Evolutionary conservation across 2,797 vertebrate species (phyloP), one percentile per base, ranked within the genome.

Genomic region (Oryzias sinensis): DNA sequence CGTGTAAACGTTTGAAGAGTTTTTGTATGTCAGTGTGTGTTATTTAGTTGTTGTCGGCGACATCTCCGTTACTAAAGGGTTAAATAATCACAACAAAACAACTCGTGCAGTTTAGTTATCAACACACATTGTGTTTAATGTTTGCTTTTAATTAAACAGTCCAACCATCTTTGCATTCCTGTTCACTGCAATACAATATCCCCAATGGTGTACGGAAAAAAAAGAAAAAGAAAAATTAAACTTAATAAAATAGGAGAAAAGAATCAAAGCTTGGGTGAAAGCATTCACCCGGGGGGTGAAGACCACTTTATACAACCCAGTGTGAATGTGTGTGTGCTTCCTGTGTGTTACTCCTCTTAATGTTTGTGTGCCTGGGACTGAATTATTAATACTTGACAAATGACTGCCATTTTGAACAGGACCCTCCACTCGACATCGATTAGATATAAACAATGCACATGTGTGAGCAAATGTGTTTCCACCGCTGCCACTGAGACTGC

Each of bases 321-420:
- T 1, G 4, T 53, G 20, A 14, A 45, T 33, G 59, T 24, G 24
- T 17, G 22, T 56, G 40, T 42, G 27, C 24, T 51, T 53, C 57
- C 22, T 46, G 54, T 14, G 8, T 3, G 4, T 65, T 59, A 37
- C 40, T 41, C 52, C 27, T 55, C 37, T 58, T 44, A 56, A 53
- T 62, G 59, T 72, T 67, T 77, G 62, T 27, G 52, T 53, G 63
- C 47, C 60, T 63, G 67, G 46, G 65, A 59, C 65, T 90, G 80
- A 89, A 92, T 92, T 89, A 91, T 89, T 90, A 86, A 92, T 84
- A 78, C 54, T 75, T 88, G 88, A 90, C 87, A 90, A 92, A 92
- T 89, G 86, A 87, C 78, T 62, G 65, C 76, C 84, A 89, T 88
- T 86, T 87, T 79, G 65, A 81, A 79, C 57, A 63, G 80, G 65